Base-by-base conservation (phyloP, 2,113 vertebrate species). In the Mixornis gularis region DNA sequence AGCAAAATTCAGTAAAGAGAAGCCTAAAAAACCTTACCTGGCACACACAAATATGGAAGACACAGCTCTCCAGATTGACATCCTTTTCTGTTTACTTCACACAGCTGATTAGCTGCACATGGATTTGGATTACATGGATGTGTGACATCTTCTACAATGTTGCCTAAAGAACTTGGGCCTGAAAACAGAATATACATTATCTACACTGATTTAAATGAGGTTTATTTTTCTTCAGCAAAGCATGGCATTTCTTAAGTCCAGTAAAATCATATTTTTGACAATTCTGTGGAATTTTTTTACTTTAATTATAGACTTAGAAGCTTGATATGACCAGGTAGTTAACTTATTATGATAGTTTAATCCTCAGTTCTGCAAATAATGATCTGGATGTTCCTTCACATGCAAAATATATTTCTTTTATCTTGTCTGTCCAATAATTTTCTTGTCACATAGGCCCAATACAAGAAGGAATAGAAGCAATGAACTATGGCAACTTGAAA, bases 81-180 rank as follows among this genome's bases (percentile, higher is more conserved):
- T 32, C 99, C 99, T 85, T 98, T 99, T 65, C 99, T 97, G 87
- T 99, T 99, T 15, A 99, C 99, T 94, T 99, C 98, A 95, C 99
- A 99, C 19, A 99, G 83, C 84, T 99, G 98, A 96, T 98, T 99
- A 88, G 98, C 98, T 30, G 98, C 98, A 94, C 99, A 99, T 24
- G 99, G 99, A 94, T 99, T 99, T 18, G 99, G 99, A 91, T 99
- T 99, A 97, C 99, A 99, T 10, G 99, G 99, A 90, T 99, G 99
- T 80, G 99, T 98, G 64, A 99, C 98, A 94, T 99, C 99, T 89
- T 99, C 98, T 26, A 98, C 92, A 51, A 98, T 95, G 89, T 96
- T 98, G 36, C 98, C 98, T 41, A 99, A 95, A 77, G 98, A 95
- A 97, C 99, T 99, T 70, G 99, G 98, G 55, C 96, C 99, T 99